These are phyloP conservation scores for Arion vulgaris DNA, from an alignment of 1,140 invertebrate genomes.

Conservation along the genomic window DNA sequence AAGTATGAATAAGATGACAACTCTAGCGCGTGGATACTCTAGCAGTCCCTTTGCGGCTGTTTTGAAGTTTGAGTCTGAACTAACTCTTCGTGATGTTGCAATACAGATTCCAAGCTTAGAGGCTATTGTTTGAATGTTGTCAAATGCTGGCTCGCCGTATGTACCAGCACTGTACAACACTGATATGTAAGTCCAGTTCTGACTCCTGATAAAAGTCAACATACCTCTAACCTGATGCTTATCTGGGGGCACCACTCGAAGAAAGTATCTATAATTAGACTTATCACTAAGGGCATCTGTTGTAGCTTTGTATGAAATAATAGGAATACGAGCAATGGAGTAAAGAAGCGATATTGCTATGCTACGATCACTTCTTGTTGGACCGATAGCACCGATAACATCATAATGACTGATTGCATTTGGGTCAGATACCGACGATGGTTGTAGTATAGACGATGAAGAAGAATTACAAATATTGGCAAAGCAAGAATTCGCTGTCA, in stretches of 20 bases:
- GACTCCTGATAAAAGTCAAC: slow-evolving; percentile 41
- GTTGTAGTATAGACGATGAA: background rate
- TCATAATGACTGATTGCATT: background rate
- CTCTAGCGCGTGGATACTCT: slow-evolving; percentile 62
- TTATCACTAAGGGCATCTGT: slow-evolving; percentile 57
- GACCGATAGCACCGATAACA: slow-evolving; percentile 11
- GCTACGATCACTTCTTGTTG: slow-evolving; percentile 11
- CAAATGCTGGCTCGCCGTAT: slow-evolving; percentile 74
- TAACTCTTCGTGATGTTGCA: slow-evolving; percentile 78
- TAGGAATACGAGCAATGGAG: background rate
- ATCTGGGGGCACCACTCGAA: slow-evolving; percentile 60
- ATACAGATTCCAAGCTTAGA: slow-evolving; percentile 44
- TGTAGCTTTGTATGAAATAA: background rate
- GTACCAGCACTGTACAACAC: slow-evolving; percentile 50
- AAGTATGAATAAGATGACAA: slow-evolving; percentile 80
- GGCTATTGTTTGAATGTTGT: slow-evolving; percentile 22
- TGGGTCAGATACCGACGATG: background rate
- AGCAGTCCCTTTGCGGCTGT: slow-evolving; percentile 39
- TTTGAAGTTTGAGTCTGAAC: slow-evolving; percentile 72
- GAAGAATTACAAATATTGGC: background rate
- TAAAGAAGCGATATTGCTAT: slow-evolving; percentile 3
- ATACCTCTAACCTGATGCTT: slow-evolving; percentile 54
- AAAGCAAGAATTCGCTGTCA: background rate
- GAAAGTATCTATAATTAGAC: slow-evolving; percentile 52
- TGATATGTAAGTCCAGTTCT: slow-evolving; percentile 54